Percentiles rank a stretch among this genome's conserved stretches.
Evolutionary conservation across 1,140 invertebrate species (phyloP).

Genomic region (Mycetomoellerius zeteki): DNA sequence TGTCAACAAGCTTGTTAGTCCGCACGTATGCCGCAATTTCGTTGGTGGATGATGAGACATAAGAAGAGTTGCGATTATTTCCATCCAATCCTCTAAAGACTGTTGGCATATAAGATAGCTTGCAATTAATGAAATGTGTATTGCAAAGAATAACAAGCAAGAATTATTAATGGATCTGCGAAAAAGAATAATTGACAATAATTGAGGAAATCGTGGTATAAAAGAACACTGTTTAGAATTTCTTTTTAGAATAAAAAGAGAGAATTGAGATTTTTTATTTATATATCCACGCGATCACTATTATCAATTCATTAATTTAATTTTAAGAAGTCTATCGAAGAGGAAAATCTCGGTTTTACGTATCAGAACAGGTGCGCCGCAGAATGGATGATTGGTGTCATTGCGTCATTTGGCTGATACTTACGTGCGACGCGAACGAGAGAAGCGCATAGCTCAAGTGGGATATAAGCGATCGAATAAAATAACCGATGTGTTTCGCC

Average conservation of each 20-base stretch:
- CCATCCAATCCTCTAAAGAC: background rate
- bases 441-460: slow-evolving; percentile 4
- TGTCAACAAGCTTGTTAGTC: slow-evolving; percentile 46
- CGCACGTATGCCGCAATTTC: slow-evolving; percentile 25
- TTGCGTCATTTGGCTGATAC: slow-evolving; percentile 20
- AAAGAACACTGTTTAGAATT: background rate
- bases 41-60: slow-evolving; percentile 26
- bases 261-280: background rate
- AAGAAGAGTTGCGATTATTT: slow-evolving; percentile 46
- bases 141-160: slow-evolving; percentile 29
- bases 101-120: slow-evolving; percentile 42
- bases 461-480: slow-evolving; percentile 55
- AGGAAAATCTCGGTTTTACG: background rate
- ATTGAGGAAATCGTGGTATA: background rate
- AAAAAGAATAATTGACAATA: slow-evolving; percentile 19
- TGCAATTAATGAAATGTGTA: slow-evolving; percentile 59
- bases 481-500: slow-evolving; percentile 43
- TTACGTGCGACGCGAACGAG: slow-evolving; percentile 15
- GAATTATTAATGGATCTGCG: slow-evolving; percentile 54
- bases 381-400: slow-evolving; percentile 1
- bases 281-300: background rate
- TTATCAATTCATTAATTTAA: background rate
- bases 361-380: background rate
- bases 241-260: background rate
- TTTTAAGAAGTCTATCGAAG: background rate